These are phyloP conservation scores for Neomonachus schauinslandi DNA, from an alignment of 2,113 vertebrate genomes.

Conservation along the genomic window DNA sequence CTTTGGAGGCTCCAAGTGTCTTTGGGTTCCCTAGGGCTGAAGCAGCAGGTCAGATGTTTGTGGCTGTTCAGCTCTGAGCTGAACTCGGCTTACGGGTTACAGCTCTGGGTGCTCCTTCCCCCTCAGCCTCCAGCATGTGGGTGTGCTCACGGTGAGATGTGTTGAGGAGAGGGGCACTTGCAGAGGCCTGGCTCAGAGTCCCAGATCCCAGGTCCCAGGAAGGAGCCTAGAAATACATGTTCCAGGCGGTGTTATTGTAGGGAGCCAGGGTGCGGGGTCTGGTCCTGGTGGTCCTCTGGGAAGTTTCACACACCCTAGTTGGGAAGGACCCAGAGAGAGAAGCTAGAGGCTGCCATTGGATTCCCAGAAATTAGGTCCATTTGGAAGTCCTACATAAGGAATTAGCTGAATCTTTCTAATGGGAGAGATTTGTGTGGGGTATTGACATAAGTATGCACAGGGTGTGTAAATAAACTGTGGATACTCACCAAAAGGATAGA, in stretches of 20 bases:
- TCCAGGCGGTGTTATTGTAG: background rate
- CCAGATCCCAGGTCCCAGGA: background rate
- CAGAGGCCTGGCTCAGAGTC: background rate
- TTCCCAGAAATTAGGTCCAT: background rate
- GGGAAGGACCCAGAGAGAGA: background rate
- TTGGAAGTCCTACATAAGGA: background rate
- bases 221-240: background rate
- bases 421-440: background rate
- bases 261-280: background rate
- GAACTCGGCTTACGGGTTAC: background rate
- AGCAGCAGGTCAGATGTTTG: background rate
- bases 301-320: background rate
- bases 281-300: background rate
- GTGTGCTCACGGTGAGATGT: background rate
- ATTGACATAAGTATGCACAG: background rate
- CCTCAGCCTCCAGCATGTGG: background rate
- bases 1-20: background rate
- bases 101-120: background rate
- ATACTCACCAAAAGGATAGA: background rate
- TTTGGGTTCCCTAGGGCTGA: background rate
- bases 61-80: background rate
- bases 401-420: background rate
- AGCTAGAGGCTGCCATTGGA: background rate
- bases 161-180: background rate
- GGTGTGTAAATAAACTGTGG: background rate